Conservation (phyloP, 2,113 vertebrate genomes). For the Rhineura floridana region DNA sequence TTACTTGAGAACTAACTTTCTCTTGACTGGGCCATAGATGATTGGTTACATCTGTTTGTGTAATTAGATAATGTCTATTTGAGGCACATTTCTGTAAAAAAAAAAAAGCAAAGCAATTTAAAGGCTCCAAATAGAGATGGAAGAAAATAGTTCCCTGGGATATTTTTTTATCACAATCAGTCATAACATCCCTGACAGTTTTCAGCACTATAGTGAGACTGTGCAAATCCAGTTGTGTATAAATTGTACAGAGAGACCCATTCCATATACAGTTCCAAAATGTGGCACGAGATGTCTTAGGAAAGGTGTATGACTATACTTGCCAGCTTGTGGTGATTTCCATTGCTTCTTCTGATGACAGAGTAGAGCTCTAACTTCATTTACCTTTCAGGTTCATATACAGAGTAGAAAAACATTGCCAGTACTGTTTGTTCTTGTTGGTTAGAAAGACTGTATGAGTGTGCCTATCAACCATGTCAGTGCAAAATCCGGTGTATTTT, state of each 20-base stretch:
- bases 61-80: too few species aligned
- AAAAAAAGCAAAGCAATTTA: background rate
- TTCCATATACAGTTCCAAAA: slow-evolving; percentile 53
- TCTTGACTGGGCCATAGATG: too few species aligned
- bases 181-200: slow-evolving; percentile 7
- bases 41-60: background rate
- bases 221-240: slow-evolving; percentile 43
- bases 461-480: slow-evolving; percentile 36
- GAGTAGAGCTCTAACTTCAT: slow-evolving; percentile 58
- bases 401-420: slow-evolving; percentile 42
- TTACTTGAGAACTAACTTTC: background rate
- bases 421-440: slow-evolving; percentile 57
- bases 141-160: background rate
- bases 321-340: slow-evolving; percentile 53
- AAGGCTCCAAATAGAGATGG: background rate
- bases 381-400: slow-evolving; percentile 65
- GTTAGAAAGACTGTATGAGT: background rate
- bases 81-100: background rate
- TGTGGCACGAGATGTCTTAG: slow-evolving; percentile 40
- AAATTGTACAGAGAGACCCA: slow-evolving; percentile 39
- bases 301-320: slow-evolving; percentile 2
- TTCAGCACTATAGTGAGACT: too few species aligned
- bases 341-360: slow-evolving; percentile 59
- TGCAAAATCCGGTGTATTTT: slow-evolving; percentile 41
- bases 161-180: slow-evolving; percentile 29